Evolutionary conservation across 2,797 vertebrate species (phyloP).

Genomic region (Rhinatrema bivittatum): DNA sequence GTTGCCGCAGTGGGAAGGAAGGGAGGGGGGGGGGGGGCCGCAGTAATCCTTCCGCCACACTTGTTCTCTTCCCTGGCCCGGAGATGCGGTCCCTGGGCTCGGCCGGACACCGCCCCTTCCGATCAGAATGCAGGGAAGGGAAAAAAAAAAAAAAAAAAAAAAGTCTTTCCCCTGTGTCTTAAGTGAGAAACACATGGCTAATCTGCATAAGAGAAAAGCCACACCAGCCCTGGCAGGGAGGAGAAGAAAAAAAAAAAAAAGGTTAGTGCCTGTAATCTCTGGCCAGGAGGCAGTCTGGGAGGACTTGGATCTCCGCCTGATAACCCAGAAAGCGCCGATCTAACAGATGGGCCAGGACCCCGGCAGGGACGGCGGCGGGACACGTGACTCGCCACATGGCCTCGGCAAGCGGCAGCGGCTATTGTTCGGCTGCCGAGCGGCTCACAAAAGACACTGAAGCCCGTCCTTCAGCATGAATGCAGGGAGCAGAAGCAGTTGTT

Average conservation of each 20-base stretch:
- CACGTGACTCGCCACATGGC: conserved; percentile 54
- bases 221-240: conserved; percentile 81
- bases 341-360: conserved; percentile 79
- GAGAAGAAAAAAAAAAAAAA: no score
- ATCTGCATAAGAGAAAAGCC: conserved; percentile 95
- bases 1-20: conserved; percentile 62
- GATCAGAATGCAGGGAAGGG: conserved; percentile 63
- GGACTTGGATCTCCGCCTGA: conserved; percentile 63
- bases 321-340: conserved; percentile 57
- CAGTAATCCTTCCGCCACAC: conserved; percentile 45
- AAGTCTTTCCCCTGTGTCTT: conserved; percentile 65
- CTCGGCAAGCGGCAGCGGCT: conserved; percentile 41
- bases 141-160: no score
- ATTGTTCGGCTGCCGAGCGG: conserved; percentile 40
- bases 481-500: conserved; percentile 30
- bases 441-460: conserved; percentile 33
- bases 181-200: conserved; percentile 92
- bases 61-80: conserved; percentile 12
- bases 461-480: conserved; percentile 9
- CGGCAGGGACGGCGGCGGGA: conserved; percentile 65
- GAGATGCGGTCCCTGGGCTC: conserved; percentile 26
- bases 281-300: conserved; percentile 57
- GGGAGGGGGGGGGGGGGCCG: conserved; percentile 48
- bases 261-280: conserved; percentile 75
- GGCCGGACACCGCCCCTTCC: conserved; percentile 51